Evolutionary conservation across 2,113 vertebrate genomes (phyloP), one percentile per base, ranked within the genome.

Genomic region (Stigmatopora argus): DNA sequence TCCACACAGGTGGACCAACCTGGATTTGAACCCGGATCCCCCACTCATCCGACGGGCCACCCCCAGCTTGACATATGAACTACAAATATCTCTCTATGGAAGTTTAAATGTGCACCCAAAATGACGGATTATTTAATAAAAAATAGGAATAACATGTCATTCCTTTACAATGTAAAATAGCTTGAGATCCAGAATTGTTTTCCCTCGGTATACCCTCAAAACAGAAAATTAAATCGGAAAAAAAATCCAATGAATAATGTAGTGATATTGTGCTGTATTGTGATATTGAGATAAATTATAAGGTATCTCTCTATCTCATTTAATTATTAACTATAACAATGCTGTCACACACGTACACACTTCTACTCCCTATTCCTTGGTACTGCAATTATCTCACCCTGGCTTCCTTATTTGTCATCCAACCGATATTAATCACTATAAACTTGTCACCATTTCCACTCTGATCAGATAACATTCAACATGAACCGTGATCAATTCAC

Each of bases 371-470:
- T 21, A n/a, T 69, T 75, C 74, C 65, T 45, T 1, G 4, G 69
- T 18, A 68, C 26, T 64, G 61, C 69, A 62, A 19, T 41, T 58
- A 70, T 67, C 61, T 72, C 55, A 59, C 65, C 17, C 48, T 72
- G 57, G 57, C 26, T 31, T 74, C 51, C 70, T 71, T 64, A 10
- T 70, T 66, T 65, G 48, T 68, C 21, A 63, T 77, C 34, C 75
- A 78, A 73, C 69, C 35, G 0, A 7, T 44, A 51, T 73, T 75
- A 64, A 70, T 72, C 73, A 19, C 38, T 52, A 4, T 0, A 0
- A 57, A 59, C 44, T 53, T 26, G 74, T 70, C 73, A 77, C 77
- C 26, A 48, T 70, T 83, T 85, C 81, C 81, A 82, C 83, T 84
- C 82, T 83, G 64, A 69, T 78, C 21, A 74, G 65, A 62, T 67